A percentile compares a stretch with the other conserved stretches of the same genome.
phyloP scores from a whole-genome alignment of 2,113 vertebrate genomes.

The Hemiscyllium ocellatum region DNA sequence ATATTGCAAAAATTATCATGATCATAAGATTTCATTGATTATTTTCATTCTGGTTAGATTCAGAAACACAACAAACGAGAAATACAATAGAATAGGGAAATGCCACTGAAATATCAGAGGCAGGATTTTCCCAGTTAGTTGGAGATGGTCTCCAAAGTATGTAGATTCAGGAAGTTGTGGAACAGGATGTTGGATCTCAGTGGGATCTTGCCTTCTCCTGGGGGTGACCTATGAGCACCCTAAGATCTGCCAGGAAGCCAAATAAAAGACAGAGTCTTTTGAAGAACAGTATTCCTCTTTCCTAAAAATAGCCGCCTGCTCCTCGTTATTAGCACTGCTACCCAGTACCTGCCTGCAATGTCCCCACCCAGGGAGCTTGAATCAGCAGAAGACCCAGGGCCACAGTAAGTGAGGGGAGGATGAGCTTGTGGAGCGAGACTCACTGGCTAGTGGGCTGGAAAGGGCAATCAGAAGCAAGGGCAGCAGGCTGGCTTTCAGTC shows the following conservation, averaged over 20 bases:
- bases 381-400: too few relatives aligned
- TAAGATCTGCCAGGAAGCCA: not conserved
- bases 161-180: too few relatives aligned
- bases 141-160: not conserved
- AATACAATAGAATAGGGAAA: not conserved
- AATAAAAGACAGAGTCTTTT: not conserved
- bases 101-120: not conserved
- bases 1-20: not conserved
- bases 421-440: too few relatives aligned
- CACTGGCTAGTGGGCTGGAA: too few relatives aligned
- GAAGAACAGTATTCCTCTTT: not conserved
- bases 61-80: not conserved
- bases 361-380: too few relatives aligned
- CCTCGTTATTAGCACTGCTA: too few relatives aligned
- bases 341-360: too few relatives aligned
- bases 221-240: too few relatives aligned
- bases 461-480: too few relatives aligned
- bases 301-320: not conserved
- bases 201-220: not conserved
- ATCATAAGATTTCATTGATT: not conserved
- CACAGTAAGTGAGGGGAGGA: too few relatives aligned
- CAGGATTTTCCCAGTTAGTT: not conserved
- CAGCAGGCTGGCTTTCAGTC: too few relatives aligned
- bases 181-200: too few relatives aligned
- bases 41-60: not conserved